Percentiles rank a stretch among this genome's conserved stretches.
phyloP scores from a whole-genome alignment of 2,797 vertebrate genomes.

The Betta splendens region DNA sequence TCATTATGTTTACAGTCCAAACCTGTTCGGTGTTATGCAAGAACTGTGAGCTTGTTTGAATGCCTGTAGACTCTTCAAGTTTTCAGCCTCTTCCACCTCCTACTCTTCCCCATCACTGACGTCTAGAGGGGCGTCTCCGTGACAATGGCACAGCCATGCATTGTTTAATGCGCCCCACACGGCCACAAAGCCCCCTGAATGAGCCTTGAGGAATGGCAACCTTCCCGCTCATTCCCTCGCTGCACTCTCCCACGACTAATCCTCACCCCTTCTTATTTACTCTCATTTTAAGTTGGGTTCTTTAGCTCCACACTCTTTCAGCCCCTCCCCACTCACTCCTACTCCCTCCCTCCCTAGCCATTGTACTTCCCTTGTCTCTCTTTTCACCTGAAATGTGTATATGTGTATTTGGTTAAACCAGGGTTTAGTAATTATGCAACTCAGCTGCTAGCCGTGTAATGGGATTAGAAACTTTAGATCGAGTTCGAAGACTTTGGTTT shows the following conservation, averaged over 20 bases:
- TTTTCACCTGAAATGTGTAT: conserved; percentile 33
- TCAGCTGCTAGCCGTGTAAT: conserved; percentile 43
- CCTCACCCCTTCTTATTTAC: conserved; percentile 73
- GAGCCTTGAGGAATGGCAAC: conserved; percentile 75
- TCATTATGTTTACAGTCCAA: conserved; percentile 38
- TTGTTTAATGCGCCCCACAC: conserved; percentile 66
- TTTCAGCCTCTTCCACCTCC: conserved; percentile 9
- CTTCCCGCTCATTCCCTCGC: conserved; percentile 74
- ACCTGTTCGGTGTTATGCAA: conserved; percentile 52
- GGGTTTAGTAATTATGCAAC: conserved; percentile 32
- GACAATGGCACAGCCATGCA: conserved; percentile 72
- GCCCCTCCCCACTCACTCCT: conserved; percentile 4
- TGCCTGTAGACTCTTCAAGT: conserved; percentile 36
- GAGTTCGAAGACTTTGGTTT: conserved; percentile 37
- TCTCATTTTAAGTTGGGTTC: conserved; percentile 38
- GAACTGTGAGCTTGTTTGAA: conserved; percentile 23
- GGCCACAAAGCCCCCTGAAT: conserved; percentile 66
- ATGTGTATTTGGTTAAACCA: conserved; percentile 37
- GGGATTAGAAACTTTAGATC: conserved; percentile 46
- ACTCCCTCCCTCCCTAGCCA: conserved; percentile 34
- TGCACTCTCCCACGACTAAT: conserved; percentile 82
- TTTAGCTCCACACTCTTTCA: conserved; percentile 18
- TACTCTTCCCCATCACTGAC: conserved; percentile 23
- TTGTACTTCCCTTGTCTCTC: conserved; percentile 18
- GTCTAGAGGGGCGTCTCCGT: conserved; percentile 64